Evolutionary conservation across 2,113 vertebrate species (phyloP).

Genomic region (Ictalurus punctatus): DNA sequence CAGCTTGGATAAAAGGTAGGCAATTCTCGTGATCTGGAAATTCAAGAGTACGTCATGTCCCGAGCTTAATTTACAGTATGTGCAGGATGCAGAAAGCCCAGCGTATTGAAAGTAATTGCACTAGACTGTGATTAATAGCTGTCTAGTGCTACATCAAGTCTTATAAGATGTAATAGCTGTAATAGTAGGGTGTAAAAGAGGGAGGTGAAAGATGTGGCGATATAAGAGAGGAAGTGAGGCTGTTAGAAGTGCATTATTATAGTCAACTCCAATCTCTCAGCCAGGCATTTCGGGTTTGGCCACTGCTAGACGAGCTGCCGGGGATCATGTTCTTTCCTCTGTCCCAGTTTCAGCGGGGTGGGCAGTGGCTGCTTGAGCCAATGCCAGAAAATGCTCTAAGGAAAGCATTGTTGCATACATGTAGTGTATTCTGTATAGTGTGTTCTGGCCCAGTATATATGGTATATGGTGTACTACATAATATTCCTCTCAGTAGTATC

Average conservation of each 20-base stretch:
- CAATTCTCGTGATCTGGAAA: background rate
- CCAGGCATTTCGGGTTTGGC: constrained; percentile 4
- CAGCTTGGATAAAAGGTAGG: background rate
- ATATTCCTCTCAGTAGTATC: background rate
- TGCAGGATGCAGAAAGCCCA: background rate
- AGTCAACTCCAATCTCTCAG: constrained; percentile 28
- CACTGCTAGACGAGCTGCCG: background rate
- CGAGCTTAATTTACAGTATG: background rate
- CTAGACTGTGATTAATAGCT: constrained; percentile 12
- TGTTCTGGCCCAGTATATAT: background rate
- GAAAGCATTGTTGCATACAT: background rate
- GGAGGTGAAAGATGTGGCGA: constrained; percentile 24
- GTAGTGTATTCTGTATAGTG: background rate
- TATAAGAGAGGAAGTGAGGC: background rate
- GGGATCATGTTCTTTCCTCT: constrained; percentile 9
- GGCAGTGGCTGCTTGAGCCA: background rate
- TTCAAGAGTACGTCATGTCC: background rate
- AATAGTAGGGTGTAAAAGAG: constrained; percentile 22
- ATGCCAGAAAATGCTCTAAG: background rate
- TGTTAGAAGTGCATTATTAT: constrained; percentile 18
- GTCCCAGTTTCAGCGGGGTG: background rate
- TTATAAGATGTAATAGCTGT: constrained; percentile 8
- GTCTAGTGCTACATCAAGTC: constrained; percentile 2
- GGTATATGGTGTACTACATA: background rate
- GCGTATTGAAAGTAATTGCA: background rate